phyloP scores from a whole-genome alignment of 2,888 invertebrate genomes.

The Andrena trimmerana region DNA sequence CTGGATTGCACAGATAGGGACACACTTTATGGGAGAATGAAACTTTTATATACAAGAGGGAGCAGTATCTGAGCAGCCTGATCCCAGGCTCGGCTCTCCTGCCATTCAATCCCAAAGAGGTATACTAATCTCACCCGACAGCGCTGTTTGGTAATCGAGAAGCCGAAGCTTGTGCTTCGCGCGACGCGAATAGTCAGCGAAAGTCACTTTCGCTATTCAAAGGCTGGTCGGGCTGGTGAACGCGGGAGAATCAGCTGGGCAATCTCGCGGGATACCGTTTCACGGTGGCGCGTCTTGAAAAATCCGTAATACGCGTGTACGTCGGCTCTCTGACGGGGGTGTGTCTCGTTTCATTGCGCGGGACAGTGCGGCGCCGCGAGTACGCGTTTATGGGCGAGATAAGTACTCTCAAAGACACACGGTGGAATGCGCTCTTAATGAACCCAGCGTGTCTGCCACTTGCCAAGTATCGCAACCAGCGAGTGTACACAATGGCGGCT shows the following conservation, averaged over 20 bases:
- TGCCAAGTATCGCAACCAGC: slow-evolving; percentile 62
- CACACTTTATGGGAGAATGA: background rate
- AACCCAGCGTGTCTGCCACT: slow-evolving; percentile 71
- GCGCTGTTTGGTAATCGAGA: slow-evolving; percentile 30
- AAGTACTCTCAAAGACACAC: slow-evolving; percentile 64
- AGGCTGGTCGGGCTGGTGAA: slow-evolving; percentile 14
- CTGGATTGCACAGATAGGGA: background rate
- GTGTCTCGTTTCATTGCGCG: slow-evolving; percentile 61
- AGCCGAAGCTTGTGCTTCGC: slow-evolving; percentile 15
- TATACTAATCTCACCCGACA: background rate
- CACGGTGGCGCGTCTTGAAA: background rate
- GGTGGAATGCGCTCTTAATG: slow-evolving; percentile 71
- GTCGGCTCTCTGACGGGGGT: slow-evolving; percentile 57
- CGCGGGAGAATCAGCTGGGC: slow-evolving; percentile 36
- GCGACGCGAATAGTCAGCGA: slow-evolving; percentile 32
- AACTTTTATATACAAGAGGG: background rate
- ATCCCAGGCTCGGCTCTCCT: background rate
- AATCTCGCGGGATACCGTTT: slow-evolving; percentile 28
- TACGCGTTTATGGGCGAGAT: slow-evolving; percentile 51
- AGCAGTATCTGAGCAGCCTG: background rate
- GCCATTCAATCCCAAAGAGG: background rate
- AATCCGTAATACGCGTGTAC: slow-evolving; percentile 27
- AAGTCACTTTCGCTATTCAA: slow-evolving; percentile 53
- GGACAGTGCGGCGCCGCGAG: slow-evolving; percentile 60
- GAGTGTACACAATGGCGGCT: slow-evolving; percentile 46